phyloP scores from a whole-genome alignment of 2,888 invertebrate species.

The Lithophane socia region DNA sequence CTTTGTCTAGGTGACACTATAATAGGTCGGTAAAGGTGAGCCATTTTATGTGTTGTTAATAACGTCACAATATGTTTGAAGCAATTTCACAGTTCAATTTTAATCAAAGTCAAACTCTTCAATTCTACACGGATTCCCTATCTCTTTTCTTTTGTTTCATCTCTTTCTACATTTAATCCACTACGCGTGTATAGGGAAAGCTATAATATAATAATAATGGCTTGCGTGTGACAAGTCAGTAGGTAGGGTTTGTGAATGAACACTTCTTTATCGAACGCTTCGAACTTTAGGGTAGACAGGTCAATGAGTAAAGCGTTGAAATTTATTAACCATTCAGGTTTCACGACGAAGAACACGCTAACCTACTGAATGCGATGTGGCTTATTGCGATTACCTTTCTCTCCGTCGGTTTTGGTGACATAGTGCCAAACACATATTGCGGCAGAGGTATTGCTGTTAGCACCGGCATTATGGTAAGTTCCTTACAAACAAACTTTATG shows the following conservation, averaged over 20 bases:
- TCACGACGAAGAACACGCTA: conserved; percentile 99
- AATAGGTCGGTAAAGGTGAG: conserved; percentile 88
- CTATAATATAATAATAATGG: too few relatives aligned
- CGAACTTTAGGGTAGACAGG: conserved; percentile 68
- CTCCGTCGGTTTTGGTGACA: conserved; percentile 99
- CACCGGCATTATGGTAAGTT: conserved; percentile 99
- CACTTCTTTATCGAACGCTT: conserved; percentile 67
- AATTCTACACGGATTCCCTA: conserved; percentile 70
- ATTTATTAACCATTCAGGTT: conserved; percentile 94
- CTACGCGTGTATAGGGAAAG: conserved; percentile 57
- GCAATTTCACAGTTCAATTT: conserved; percentile 75
- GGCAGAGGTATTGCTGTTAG: conserved; percentile 99
- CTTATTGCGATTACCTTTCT: conserved; percentile 99
- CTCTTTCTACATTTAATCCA: conserved; percentile 70
- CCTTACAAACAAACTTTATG: conserved; percentile 77
- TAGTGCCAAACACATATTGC: conserved; percentile 99
- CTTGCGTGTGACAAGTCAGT: conserved; percentile 69
- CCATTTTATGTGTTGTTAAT: conserved; percentile 88
- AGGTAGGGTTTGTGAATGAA: conserved; percentile 74
- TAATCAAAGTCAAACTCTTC: conserved; percentile 90
- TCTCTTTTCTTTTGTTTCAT: conserved; percentile 75
- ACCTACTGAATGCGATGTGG: conserved; percentile 99
- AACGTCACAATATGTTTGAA: conserved; percentile 76
- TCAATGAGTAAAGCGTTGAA: conserved; percentile 83
- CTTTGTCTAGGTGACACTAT: conserved; percentile 77